phyloP scores from a whole-genome alignment of 2,113 vertebrate species.

The Myotis davidii region DNA sequence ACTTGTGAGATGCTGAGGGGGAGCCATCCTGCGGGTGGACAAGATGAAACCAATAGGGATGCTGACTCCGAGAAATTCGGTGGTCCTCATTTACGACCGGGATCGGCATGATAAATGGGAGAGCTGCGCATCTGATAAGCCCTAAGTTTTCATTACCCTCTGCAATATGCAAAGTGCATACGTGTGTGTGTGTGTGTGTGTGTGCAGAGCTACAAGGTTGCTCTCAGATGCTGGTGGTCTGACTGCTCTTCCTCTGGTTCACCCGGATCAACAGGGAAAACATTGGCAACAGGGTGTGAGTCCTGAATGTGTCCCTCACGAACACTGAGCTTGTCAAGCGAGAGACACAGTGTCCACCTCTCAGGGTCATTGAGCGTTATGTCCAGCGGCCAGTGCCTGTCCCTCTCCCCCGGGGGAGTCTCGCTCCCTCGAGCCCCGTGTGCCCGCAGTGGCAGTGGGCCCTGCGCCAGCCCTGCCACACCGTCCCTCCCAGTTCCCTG shows the following conservation, averaged over 20 bases:
- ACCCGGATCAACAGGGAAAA: neutral
- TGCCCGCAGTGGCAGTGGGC: neutral
- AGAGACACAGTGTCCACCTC: neutral
- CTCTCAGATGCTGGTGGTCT: neutral
- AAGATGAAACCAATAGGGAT: neutral
- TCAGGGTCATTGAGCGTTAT: neutral
- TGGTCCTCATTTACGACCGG: neutral
- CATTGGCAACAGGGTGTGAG: neutral
- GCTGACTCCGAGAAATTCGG: constrained; percentile 38
- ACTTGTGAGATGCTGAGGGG: neutral
- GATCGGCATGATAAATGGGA: neutral
- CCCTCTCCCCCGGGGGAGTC: neutral
- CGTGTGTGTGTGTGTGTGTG: neutral
- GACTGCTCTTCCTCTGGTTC: neutral
- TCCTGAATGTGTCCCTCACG: neutral
- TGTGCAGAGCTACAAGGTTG: neutral
- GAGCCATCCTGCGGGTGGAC: neutral
- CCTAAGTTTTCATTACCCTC: neutral
- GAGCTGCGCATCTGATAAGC: neutral
- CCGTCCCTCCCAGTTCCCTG: neutral
- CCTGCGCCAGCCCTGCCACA: rapidly evolving
- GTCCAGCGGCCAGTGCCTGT: neutral
- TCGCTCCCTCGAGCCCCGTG: neutral
- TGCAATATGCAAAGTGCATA: neutral
- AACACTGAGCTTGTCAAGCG: neutral